Evolutionary conservation across 2,888 invertebrate genomes (phyloP).

Genomic region (Drosophila sordidula): DNA sequence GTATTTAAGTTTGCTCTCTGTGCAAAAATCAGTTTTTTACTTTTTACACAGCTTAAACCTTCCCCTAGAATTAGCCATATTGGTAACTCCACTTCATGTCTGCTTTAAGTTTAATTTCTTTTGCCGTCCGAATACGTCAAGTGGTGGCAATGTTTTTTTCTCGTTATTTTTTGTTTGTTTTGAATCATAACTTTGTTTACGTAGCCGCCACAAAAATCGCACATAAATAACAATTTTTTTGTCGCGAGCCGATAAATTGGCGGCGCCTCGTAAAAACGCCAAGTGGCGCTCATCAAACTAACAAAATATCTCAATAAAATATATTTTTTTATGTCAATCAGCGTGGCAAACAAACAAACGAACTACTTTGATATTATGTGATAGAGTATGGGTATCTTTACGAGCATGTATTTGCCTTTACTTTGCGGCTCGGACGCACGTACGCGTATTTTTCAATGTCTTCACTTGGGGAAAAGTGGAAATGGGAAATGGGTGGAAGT

Average conservation of each 20-base stretch:
- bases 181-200: constrained; percentile 67
- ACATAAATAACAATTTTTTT: constrained; percentile 62
- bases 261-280: constrained; percentile 59
- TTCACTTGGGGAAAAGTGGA: constrained; percentile 9
- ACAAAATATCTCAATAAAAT: constrained; percentile 73
- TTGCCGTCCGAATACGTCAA: constrained; percentile 25
- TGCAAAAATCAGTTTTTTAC: no score
- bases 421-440: constrained; percentile 21
- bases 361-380: constrained; percentile 36
- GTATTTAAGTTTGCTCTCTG: no score
- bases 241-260: constrained; percentile 62
- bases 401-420: constrained; percentile 3
- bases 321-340: constrained; percentile 76
- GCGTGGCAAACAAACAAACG: constrained; percentile 55
- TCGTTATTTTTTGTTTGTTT: constrained; percentile 19
- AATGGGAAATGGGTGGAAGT: background rate
- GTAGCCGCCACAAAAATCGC: constrained; percentile 50
- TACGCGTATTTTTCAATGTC: constrained; percentile 54
- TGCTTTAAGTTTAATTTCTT: background rate
- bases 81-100: background rate
- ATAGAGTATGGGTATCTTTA: constrained; percentile 18
- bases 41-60: no score
- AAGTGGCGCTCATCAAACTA: constrained; percentile 68
- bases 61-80: no score
- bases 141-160: background rate